These are phyloP conservation scores for Imbricaverruca yamaguchii DNA, from an alignment of 2,888 invertebrate genomes.

Conservation along the genomic window DNA sequence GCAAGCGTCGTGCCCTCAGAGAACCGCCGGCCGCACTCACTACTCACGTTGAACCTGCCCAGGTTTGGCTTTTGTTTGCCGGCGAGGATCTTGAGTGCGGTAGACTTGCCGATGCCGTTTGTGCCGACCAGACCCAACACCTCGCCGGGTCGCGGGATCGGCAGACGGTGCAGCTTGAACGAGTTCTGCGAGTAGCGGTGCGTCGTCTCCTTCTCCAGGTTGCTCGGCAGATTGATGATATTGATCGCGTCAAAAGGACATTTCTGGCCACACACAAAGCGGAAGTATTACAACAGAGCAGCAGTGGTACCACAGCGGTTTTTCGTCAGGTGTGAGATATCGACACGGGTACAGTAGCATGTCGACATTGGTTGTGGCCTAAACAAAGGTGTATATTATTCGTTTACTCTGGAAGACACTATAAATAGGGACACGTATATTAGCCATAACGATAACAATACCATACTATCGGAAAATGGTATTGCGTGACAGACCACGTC, in stretches of 20 bases:
- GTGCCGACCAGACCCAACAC: constrained; percentile 96
- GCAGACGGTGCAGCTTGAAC: constrained; percentile 94
- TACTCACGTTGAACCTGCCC: constrained; percentile 74
- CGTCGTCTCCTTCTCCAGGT: constrained; percentile 95
- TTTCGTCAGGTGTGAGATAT: too few species aligned
- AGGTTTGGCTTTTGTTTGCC: constrained; percentile 98
- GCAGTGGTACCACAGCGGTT: too few species aligned
- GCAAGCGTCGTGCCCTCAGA: too few species aligned
- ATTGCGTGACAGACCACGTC: too few species aligned
- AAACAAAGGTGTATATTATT: too few species aligned
- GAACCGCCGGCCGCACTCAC: too few species aligned
- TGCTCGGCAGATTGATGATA: constrained; percentile 97
- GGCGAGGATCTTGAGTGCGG: constrained; percentile 94
- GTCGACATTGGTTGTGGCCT: too few species aligned
- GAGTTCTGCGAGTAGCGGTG: constrained; percentile 98
- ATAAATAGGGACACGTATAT: too few species aligned
- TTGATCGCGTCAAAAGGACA: constrained; percentile 99
- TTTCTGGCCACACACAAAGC: constrained; percentile 63
- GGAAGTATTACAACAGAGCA: constrained; percentile 15
- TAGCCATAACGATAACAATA: too few species aligned
- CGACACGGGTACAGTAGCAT: too few species aligned
- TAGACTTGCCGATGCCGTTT: constrained; percentile 99
- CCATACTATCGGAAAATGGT: too few species aligned
- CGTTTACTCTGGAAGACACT: too few species aligned
- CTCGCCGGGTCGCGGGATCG: constrained; percentile 95